Conservation (phyloP, 2,888 invertebrate species). For the Carterocephalus palaemon region DNA sequence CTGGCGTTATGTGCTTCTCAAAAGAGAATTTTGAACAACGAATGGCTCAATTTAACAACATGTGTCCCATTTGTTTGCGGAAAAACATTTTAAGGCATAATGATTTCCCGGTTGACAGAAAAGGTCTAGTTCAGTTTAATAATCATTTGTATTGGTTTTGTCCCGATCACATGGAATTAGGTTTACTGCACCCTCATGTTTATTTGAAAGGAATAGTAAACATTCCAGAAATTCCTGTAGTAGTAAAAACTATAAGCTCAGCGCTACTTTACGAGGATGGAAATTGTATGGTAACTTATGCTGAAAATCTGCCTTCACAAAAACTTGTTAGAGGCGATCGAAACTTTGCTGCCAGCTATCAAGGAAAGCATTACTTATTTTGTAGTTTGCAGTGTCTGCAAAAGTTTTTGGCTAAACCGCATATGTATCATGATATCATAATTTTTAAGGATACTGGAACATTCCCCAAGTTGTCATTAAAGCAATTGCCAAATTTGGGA, state of each 20-base stretch:
- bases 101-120: slow-evolving; percentile 69
- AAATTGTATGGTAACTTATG: slow-evolving; percentile 80
- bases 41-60: slow-evolving; percentile 70
- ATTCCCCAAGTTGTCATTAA: slow-evolving; percentile 64
- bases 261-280: slow-evolving; percentile 73
- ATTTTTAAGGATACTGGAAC: slow-evolving; percentile 56
- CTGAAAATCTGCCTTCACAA: slow-evolving; percentile 71
- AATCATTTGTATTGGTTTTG: slow-evolving; percentile 81
- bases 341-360: slow-evolving; percentile 69
- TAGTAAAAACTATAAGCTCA: slow-evolving; percentile 58
- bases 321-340: slow-evolving; percentile 61
- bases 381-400: slow-evolving; percentile 70
- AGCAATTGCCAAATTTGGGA: slow-evolving; percentile 76
- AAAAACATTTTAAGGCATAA: slow-evolving; percentile 53
- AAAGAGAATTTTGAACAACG: slow-evolving; percentile 72
- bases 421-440: slow-evolving; percentile 65
- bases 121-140: slow-evolving; percentile 77
- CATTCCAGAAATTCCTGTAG: slow-evolving; percentile 75
- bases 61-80: slow-evolving; percentile 80
- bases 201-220: slow-evolving; percentile 47
- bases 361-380: slow-evolving; percentile 76
- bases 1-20: slow-evolving; percentile 76
- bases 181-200: slow-evolving; percentile 60
- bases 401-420: slow-evolving; percentile 74
- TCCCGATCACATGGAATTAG: slow-evolving; percentile 66